A percentile compares a stretch with the other conserved stretches of the same genome.
phyloP scores from a whole-genome alignment of 1,140 invertebrate genomes.

The Yoshiicerus persimilis region DNA sequence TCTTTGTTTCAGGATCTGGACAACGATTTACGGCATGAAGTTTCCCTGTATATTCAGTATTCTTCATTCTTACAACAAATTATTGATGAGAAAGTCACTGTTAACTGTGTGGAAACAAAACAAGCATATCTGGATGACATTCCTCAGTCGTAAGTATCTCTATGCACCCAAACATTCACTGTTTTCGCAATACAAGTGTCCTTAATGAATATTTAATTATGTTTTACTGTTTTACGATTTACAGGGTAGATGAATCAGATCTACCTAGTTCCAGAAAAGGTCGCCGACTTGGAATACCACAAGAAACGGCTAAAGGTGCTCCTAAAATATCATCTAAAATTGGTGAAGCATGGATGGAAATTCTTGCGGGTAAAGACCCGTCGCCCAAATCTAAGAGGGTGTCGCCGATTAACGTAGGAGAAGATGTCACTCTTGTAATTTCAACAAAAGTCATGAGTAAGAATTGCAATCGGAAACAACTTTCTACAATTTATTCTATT shows the following conservation, averaged over 20 bases:
- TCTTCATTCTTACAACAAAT: conserved; percentile 48
- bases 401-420: conserved; percentile 42
- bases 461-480: background rate
- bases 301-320: conserved; percentile 7
- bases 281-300: conserved; percentile 24
- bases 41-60: conserved; percentile 47
- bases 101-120: conserved; percentile 40
- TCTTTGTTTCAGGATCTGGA: conserved; percentile 39
- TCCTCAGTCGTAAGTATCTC: conserved; percentile 19
- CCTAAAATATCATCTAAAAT: conserved; percentile 40
- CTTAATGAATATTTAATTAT: background rate
- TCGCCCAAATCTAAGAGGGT: conserved; percentile 46
- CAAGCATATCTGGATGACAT: background rate
- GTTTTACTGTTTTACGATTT: background rate
- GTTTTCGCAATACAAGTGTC: too few species aligned
- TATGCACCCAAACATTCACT: too few species aligned
- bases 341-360: conserved; percentile 49
- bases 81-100: conserved; percentile 46
- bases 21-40: conserved; percentile 38
- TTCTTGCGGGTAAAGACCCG: conserved; percentile 44
- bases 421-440: conserved; percentile 47
- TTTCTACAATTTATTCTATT: too few species aligned
- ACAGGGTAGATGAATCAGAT: background rate
- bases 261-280: conserved; percentile 34
- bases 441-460: conserved; percentile 48